Evolutionary conservation across 2,888 invertebrate species (phyloP).

Genomic region (Nomada lathburiana): DNA sequence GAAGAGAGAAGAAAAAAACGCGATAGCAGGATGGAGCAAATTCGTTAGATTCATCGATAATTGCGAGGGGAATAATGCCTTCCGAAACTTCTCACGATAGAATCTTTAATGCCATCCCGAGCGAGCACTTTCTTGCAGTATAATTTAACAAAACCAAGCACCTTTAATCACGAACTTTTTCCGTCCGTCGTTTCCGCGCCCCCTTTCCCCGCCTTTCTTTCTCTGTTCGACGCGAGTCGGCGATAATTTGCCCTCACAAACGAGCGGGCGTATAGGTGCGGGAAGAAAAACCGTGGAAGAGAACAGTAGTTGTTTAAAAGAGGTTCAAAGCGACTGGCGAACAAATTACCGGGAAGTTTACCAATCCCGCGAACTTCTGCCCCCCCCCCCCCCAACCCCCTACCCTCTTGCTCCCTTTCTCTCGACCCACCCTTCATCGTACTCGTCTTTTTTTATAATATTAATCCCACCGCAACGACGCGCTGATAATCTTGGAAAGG

Average conservation of each 20-base stretch:
- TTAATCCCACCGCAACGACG: slow-evolving; percentile 72
- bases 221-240: slow-evolving; percentile 29
- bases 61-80: slow-evolving; percentile 33
- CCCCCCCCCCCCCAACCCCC: no score
- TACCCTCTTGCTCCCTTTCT: slow-evolving; percentile 49
- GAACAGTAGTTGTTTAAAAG: slow-evolving; percentile 74
- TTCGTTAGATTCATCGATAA: slow-evolving; percentile 55
- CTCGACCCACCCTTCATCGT: slow-evolving; percentile 29
- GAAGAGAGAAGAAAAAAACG: neutral
- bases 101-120: slow-evolving; percentile 54
- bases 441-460: slow-evolving; percentile 66
- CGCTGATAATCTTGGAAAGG: slow-evolving; percentile 82
- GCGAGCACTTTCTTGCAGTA: slow-evolving; percentile 59
- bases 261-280: slow-evolving; percentile 11
- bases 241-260: slow-evolving; percentile 57
- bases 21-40: slow-evolving; percentile 15
- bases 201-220: slow-evolving; percentile 17
- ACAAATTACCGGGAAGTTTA: slow-evolving; percentile 82
- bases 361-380: slow-evolving; percentile 76
- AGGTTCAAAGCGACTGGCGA: slow-evolving; percentile 79
- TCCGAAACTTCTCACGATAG: slow-evolving; percentile 41
- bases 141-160: slow-evolving; percentile 74
- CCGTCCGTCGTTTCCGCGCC: slow-evolving; percentile 37
- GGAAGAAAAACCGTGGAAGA: slow-evolving; percentile 36
- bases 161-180: slow-evolving; percentile 75